Percentiles rank a stretch among this genome's conserved stretches.
phyloP scores from a whole-genome alignment of 2,797 vertebrate species.

The Falco rusticolus region DNA sequence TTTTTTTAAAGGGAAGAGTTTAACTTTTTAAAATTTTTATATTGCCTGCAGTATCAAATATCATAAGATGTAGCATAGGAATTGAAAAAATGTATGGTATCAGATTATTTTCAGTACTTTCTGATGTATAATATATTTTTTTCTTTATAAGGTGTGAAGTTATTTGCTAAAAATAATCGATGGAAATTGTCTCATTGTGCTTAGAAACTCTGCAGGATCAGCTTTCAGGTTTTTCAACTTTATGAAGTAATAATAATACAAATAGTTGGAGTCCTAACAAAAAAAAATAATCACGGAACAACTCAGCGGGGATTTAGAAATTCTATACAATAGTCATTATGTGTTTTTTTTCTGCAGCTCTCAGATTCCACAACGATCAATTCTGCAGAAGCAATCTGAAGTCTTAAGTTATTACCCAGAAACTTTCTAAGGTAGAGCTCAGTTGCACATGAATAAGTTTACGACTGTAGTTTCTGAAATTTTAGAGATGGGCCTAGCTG shows the following conservation, averaged over 20 bases:
- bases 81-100: neutral
- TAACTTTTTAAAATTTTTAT: neutral
- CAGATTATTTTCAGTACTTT: neutral
- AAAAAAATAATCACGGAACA: neutral
- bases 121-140: neutral
- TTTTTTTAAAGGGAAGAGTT: neutral
- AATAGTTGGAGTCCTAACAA: neutral
- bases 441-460: neutral
- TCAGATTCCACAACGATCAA: neutral
- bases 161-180: neutral
- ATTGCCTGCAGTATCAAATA: neutral
- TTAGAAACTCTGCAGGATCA: neutral
- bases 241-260: neutral
- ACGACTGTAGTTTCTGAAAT: neutral
- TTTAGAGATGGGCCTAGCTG: neutral
- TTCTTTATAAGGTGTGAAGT: neutral
- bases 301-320: neutral
- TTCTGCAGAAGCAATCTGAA: neutral
- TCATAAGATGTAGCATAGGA: neutral
- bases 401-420: neutral
- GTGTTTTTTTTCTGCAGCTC: neutral
- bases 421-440: neutral
- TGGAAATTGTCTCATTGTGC: neutral
- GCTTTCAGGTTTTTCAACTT: neutral
- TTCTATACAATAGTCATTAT: neutral